A percentile compares a stretch with the other conserved stretches of the same genome.
phyloP scores from a whole-genome alignment of 2,888 invertebrate genomes.

The Philaethria dido region DNA sequence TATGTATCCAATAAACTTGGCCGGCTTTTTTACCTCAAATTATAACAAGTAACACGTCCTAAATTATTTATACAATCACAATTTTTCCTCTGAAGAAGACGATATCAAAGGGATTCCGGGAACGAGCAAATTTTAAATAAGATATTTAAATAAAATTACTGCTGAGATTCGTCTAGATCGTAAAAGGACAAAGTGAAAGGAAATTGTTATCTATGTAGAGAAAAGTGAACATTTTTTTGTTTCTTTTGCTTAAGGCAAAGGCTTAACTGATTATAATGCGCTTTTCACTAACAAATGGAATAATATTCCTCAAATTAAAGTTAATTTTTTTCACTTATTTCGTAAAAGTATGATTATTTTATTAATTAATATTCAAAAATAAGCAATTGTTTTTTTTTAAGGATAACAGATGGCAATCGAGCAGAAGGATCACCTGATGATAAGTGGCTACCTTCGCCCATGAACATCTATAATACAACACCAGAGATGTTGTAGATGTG shows the following conservation, averaged over 20 bases:
- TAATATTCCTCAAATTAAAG: background rate
- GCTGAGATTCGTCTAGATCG: background rate
- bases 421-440: no score
- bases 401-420: no score
- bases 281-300: background rate
- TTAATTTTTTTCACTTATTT: no score
- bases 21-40: background rate
- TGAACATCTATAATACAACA: no score
- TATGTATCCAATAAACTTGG: background rate
- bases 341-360: no score
- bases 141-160: conserved; percentile 12
- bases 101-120: conserved; percentile 10
- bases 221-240: no score
- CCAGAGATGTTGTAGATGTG: no score
- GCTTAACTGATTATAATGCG: background rate
- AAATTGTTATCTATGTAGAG: background rate
- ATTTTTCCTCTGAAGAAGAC: conserved; percentile 3
- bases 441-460: no score
- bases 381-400: no score
- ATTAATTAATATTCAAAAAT: no score
- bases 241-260: background rate
- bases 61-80: conserved; percentile 15
- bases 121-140: conserved; percentile 12
- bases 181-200: background rate
- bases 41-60: conserved; percentile 12